These are phyloP conservation scores for Xyliphius kryptos DNA, from an alignment of 2,113 vertebrate genomes.

Conservation along the genomic window DNA sequence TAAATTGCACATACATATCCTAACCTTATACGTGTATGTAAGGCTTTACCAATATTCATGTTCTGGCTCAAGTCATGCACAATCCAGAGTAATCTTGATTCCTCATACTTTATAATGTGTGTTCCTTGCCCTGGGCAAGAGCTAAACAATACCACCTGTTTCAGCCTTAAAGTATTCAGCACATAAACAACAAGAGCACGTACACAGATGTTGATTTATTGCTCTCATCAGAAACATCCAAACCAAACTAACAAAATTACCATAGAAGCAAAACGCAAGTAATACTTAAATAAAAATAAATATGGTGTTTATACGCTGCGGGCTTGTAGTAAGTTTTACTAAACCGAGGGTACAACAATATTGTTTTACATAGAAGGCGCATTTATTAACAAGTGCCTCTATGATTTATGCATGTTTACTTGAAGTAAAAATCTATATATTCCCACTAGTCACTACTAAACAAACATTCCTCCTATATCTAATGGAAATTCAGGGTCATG, in stretches of 20 bases:
- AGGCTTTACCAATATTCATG: background rate
- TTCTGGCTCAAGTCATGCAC: background rate
- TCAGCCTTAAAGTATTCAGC: constrained; percentile 2
- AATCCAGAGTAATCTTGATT: background rate
- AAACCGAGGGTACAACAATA: background rate
- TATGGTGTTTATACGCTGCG: background rate
- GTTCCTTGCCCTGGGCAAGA: too few relatives aligned
- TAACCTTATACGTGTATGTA: background rate
- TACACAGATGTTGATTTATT: constrained; percentile 1
- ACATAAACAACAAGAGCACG: background rate
- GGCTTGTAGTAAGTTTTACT: background rate
- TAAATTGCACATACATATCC: background rate
- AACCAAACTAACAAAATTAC: background rate
- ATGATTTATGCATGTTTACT: background rate
- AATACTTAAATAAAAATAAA: background rate
- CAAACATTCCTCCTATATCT: background rate
- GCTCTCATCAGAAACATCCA: background rate
- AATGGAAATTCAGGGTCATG: background rate
- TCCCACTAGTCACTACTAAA: background rate
- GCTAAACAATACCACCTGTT: too few relatives aligned
- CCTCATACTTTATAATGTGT: constrained; percentile 1
- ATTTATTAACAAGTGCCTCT: background rate
- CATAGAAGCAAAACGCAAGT: constrained; percentile 7
- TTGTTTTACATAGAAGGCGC: background rate
- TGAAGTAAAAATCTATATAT: background rate